These are phyloP conservation scores for Glaucomys volans DNA, from an alignment of 2,113 vertebrate species.

Conservation along the genomic window DNA sequence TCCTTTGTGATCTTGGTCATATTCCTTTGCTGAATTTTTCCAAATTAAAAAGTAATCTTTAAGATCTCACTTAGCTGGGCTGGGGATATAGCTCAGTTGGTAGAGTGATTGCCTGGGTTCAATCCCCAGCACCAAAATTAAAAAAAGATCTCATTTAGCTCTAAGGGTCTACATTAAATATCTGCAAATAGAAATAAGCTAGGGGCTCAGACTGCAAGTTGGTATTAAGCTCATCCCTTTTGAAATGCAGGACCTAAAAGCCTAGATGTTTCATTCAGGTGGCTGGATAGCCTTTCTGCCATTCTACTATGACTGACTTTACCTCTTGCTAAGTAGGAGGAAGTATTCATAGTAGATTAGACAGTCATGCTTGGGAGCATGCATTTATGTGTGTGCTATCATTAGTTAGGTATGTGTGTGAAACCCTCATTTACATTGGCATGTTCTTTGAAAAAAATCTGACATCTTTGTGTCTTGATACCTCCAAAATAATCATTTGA, in stretches of 20 bases:
- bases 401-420: not conserved
- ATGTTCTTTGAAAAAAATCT: not conserved
- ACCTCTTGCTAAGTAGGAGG: not conserved
- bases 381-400: not conserved
- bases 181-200: constrained; percentile 12
- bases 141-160: not conserved
- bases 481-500: constrained; percentile 3
- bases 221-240: not conserved
- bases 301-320: not conserved
- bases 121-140: no score
- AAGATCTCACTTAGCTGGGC: not conserved
- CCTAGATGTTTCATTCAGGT: not conserved
- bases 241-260: constrained; percentile 13
- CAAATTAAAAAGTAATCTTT: constrained; percentile 32
- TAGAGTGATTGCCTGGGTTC: no score
- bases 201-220: not conserved
- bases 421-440: not conserved
- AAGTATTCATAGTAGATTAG: not conserved
- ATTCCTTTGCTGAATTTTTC: constrained; percentile 18
- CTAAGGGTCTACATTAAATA: not conserved
- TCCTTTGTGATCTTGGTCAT: not conserved
- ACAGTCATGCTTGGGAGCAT: not conserved
- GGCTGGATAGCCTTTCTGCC: not conserved
- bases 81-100: no score
- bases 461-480: not conserved